Evolutionary conservation across 1,140 invertebrate species (phyloP).

Genomic region (Panagrolaimus sp.): DNA sequence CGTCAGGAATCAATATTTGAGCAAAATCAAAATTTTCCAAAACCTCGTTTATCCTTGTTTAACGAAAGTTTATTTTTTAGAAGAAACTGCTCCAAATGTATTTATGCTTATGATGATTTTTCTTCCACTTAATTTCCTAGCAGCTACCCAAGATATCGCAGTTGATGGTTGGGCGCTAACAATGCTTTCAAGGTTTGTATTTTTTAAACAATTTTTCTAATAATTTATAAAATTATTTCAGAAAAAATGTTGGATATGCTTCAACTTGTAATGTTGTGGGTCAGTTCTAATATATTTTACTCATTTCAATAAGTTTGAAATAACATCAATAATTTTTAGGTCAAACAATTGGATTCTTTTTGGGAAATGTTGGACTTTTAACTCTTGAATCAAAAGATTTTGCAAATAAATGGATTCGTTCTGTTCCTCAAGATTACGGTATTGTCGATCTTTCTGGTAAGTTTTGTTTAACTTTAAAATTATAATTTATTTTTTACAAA

Average conservation of each 20-base stretch:
- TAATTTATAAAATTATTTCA: slow-evolving; percentile 60
- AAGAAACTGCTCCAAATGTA: slow-evolving; percentile 70
- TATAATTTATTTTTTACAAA: neutral
- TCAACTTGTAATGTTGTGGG: slow-evolving; percentile 97
- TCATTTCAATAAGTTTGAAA: too few species aligned
- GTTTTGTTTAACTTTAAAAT: slow-evolving; percentile 24
- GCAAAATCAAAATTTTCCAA: too few species aligned
- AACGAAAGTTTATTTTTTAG: too few species aligned
- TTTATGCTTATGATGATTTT: slow-evolving; percentile 76
- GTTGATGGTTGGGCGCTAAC: slow-evolving; percentile 99
- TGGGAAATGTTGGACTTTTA: slow-evolving; percentile 93
- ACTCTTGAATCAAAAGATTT: slow-evolving; percentile 93
- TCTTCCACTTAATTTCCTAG: slow-evolving; percentile 86
- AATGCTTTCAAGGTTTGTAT: slow-evolving; percentile 81
- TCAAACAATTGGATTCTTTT: slow-evolving; percentile 92
- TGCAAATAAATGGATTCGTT: slow-evolving; percentile 84
- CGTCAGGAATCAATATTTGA: too few species aligned
- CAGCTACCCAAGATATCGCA: slow-evolving; percentile 97
- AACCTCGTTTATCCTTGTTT: neutral
- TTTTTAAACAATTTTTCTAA: neutral
- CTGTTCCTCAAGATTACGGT: slow-evolving; percentile 68
- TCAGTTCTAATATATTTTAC: neutral
- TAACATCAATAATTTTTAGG: too few species aligned
- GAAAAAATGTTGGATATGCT: slow-evolving; percentile 90
- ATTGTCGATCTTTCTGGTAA: slow-evolving; percentile 78